Evolutionary conservation across 2,113 vertebrate genomes (phyloP).

Genomic region (Neotragus pygmaeus): DNA sequence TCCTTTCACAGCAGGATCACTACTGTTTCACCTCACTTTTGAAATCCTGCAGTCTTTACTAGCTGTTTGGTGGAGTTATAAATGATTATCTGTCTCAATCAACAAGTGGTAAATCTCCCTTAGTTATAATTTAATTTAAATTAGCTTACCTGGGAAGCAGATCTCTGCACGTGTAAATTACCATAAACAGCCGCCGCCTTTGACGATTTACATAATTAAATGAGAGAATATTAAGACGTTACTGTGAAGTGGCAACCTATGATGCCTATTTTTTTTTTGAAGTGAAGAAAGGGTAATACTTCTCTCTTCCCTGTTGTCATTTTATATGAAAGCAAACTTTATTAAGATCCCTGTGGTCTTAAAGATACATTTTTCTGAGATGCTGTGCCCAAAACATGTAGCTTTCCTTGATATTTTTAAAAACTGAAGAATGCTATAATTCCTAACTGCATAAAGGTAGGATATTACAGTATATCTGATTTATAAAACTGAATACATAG

Average conservation of each 20-base stretch:
- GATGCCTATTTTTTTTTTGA: slow-evolving; percentile 36
- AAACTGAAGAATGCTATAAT: not conserved
- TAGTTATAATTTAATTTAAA: slow-evolving; percentile 76
- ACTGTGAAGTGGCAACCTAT: slow-evolving; percentile 39
- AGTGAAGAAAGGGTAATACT: slow-evolving; percentile 15
- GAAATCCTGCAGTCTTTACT: slow-evolving; percentile 64
- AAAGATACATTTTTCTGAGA: not conserved
- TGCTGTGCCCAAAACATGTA: not conserved
- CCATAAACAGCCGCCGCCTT: slow-evolving; percentile 61
- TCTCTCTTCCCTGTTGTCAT: not conserved
- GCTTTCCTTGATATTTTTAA: slow-evolving; percentile 41
- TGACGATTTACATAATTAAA: slow-evolving; percentile 72
- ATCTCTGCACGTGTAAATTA: slow-evolving; percentile 67
- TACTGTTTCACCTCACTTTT: slow-evolving; percentile 72
- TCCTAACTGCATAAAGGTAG: slow-evolving; percentile 4
- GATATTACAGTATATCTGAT: not conserved
- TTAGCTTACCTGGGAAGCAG: slow-evolving; percentile 70
- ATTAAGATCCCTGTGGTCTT: not conserved
- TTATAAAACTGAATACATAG: slow-evolving; percentile 53
- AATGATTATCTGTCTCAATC: slow-evolving; percentile 68
- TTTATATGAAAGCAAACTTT: not conserved
- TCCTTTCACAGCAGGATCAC: slow-evolving; percentile 76
- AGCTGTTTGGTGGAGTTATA: slow-evolving; percentile 68
- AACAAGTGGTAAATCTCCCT: slow-evolving; percentile 71
- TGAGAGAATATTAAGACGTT: slow-evolving; percentile 66